Base-by-base conservation (phyloP, 2,797 vertebrate species). In the Diplodus puntazzo region DNA sequence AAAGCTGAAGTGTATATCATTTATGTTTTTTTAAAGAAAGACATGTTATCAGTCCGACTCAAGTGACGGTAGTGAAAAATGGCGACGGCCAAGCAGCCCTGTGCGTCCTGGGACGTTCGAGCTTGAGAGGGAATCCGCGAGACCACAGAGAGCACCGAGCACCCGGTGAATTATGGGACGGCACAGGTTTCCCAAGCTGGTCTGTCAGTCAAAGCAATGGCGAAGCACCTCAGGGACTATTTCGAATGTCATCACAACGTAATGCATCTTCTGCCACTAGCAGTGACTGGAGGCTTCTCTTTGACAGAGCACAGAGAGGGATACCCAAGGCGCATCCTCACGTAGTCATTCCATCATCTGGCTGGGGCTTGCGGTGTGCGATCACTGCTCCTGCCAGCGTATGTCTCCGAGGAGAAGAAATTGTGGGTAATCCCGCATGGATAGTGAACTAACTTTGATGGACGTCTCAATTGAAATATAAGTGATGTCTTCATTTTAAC, bases 201-300 rank as follows among this genome's bases (percentile, higher is more conserved):
- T 80, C 89, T 91, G 94, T 95, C 94, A 94, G 79, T 95, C 94
- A 94, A 72, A 78, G 88, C 82, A 63, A 88, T 82, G 79, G 90
- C 42, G 85, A 80, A 80, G 77, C 84, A 92, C 93, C 93, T 92
- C 68, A 3, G 93, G 92, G 92, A 92, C 91, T 83, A 90, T 93
- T 93, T 88, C 64, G 79, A 93, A 92, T 92, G 94, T 95, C 91
- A 94, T 88, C 65, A 70, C 82, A 75, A 90, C 86, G 92, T 94
- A 95, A 95, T 95, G 92, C 86, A 93, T 95, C 94, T 93, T 91
- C 83, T 92, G 92, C 91, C 91, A 92, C 89, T 89, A 94, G 88
- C 89, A 91, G 81, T 85, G 89, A 93, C 91, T 92, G 81, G 89
- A 92, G 88, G 90, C 91, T 85, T 84, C 85, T 85, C 81, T 86